Percentiles rank a stretch among this genome's conserved stretches.
These are phyloP conservation scores for Miichthys miiuy DNA, from an alignment of 2,797 vertebrate species.

Conservation along the genomic window DNA sequence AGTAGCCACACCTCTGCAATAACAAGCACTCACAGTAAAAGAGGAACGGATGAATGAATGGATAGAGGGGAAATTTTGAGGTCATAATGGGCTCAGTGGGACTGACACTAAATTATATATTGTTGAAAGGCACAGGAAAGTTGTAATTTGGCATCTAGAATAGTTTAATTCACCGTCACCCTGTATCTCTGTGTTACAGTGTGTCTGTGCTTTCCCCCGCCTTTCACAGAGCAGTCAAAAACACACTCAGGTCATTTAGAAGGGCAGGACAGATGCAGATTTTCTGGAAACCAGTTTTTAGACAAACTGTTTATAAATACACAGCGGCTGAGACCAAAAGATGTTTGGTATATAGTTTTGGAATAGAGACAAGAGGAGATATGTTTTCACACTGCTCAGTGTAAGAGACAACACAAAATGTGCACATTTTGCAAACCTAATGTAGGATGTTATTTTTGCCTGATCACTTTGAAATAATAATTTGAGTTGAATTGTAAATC, in stretches of 20 bases:
- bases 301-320: slow-evolving; percentile 4
- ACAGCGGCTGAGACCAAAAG: neutral
- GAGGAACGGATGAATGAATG: slow-evolving; percentile 53
- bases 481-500: neutral
- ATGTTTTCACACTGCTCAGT: neutral
- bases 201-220: neutral
- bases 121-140: slow-evolving; percentile 8
- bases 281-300: slow-evolving; percentile 20
- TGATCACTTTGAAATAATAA: neutral
- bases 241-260: neutral
- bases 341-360: neutral
- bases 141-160: slow-evolving; percentile 36
- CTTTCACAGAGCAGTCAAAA: slow-evolving; percentile 8
- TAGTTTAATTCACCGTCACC: slow-evolving; percentile 2
- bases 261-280: slow-evolving; percentile 16
- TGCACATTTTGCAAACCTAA: neutral
- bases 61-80: slow-evolving; percentile 35
- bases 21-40: slow-evolving; percentile 41
- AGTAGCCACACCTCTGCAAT: slow-evolving; percentile 62
- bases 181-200: slow-evolving; percentile 3
- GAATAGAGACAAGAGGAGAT: neutral
- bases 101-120: slow-evolving; percentile 40
- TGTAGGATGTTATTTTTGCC: neutral
- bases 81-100: slow-evolving; percentile 44
- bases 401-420: neutral